These are phyloP conservation scores for Platorchestia sp. DNA, from an alignment of 1,140 invertebrate genomes.

Conservation along the genomic window DNA sequence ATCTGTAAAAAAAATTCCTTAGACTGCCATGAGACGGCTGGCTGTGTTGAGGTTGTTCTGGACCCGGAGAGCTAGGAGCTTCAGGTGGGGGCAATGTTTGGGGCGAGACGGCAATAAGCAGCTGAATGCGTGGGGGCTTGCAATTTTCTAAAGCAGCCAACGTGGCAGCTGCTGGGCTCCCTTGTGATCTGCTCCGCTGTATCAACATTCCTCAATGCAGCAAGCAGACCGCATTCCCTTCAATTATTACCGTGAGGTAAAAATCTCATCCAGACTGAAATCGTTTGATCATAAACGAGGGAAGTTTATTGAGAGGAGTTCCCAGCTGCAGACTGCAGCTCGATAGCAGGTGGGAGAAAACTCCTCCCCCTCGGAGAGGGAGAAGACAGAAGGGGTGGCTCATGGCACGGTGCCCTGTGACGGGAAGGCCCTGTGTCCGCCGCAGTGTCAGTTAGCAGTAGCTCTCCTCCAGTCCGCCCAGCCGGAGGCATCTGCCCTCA, in stretches of 20 bases:
- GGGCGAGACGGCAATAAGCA: background rate
- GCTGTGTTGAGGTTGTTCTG: background rate
- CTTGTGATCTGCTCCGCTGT: background rate
- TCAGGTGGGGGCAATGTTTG: background rate
- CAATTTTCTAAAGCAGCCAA: background rate
- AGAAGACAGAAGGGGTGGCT: background rate
- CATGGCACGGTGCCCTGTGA: slow-evolving; percentile 41
- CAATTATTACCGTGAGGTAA: background rate
- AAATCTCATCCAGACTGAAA: background rate
- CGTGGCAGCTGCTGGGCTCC: background rate
- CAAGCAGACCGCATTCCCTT: background rate
- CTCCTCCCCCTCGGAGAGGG: background rate
- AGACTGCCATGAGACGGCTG: background rate
- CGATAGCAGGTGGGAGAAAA: slow-evolving; percentile 3
- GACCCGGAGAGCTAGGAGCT: background rate
- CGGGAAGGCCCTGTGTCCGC: slow-evolving; percentile 42
- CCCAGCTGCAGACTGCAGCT: background rate
- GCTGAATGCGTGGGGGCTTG: background rate
- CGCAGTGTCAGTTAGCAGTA: slow-evolving; percentile 36
- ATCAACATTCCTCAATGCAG: background rate
- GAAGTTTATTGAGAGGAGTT: background rate
- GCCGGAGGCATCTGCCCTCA: slow-evolving; percentile 52
- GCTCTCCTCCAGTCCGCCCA: slow-evolving; percentile 47
- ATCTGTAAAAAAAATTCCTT: background rate
- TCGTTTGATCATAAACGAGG: background rate